phyloP scores from a whole-genome alignment of 2,888 invertebrate species.

The Timandra comae region DNA sequence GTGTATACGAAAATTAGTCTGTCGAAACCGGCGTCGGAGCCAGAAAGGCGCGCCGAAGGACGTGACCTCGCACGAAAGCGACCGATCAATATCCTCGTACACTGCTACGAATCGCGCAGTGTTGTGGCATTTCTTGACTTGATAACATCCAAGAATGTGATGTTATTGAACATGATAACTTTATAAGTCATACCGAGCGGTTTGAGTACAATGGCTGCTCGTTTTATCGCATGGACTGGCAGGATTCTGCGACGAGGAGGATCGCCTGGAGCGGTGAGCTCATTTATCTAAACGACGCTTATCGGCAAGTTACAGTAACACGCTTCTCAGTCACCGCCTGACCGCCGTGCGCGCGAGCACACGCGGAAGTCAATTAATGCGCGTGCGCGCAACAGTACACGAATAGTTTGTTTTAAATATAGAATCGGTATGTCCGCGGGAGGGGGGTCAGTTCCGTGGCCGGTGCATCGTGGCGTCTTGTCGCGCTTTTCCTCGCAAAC shows the following conservation, averaged over 20 bases:
- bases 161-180: conserved; percentile 10
- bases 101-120: conserved; percentile 58
- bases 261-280: conserved; percentile 71
- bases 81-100: conserved; percentile 63
- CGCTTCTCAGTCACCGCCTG: conserved; percentile 68
- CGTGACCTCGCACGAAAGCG: conserved; percentile 67
- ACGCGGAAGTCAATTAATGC: conserved; percentile 73
- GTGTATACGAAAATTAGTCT: conserved; percentile 12
- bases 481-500: conserved; percentile 60
- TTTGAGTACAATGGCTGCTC: conserved; percentile 45
- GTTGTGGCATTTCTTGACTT: conserved; percentile 50
- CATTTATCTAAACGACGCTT: conserved; percentile 66
- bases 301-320: conserved; percentile 54
- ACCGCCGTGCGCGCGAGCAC: conserved; percentile 70
- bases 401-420: conserved; percentile 74
- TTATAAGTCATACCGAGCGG: conserved; percentile 8
- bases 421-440: conserved; percentile 72
- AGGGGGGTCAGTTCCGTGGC: conserved; percentile 83
- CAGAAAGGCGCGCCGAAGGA: conserved; percentile 74
- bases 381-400: conserved; percentile 68
- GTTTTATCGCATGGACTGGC: conserved; percentile 60
- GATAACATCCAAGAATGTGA: conserved; percentile 48
- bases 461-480: conserved; percentile 79
- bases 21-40: conserved; percentile 32
- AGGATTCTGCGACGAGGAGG: conserved; percentile 68